Percentiles rank a stretch among this genome's conserved stretches.
Evolutionary conservation across 2,113 vertebrate species (phyloP).

Genomic region (Eidolon helvum): DNA sequence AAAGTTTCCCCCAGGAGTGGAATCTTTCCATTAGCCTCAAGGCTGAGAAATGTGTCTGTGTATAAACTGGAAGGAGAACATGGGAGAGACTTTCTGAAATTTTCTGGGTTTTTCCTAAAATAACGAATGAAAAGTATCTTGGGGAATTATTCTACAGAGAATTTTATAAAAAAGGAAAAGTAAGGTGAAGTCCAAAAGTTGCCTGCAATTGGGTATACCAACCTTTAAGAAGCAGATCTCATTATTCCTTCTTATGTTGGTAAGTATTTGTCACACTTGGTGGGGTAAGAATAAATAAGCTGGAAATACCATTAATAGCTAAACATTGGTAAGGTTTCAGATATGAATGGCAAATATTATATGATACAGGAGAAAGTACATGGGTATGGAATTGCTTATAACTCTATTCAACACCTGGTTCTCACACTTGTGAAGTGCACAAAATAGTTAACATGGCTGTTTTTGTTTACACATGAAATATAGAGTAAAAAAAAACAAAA

Average conservation of each 20-base stretch:
- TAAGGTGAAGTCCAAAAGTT: conserved; percentile 48
- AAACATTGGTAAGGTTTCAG: neutral
- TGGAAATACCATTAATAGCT: neutral
- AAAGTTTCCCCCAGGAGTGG: neutral
- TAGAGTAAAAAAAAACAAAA: neutral
- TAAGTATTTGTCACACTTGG: conserved; percentile 46
- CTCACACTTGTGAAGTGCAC: neutral
- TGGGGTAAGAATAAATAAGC: neutral
- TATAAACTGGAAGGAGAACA: neutral
- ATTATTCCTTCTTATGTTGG: conserved; percentile 43
- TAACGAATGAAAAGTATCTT: conserved; percentile 47
- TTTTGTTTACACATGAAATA: neutral
- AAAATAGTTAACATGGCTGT: neutral
- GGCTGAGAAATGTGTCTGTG: neutral
- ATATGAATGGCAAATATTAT: neutral
- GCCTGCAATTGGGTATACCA: conserved; percentile 43
- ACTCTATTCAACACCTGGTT: neutral
- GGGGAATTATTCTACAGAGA: conserved; percentile 44
- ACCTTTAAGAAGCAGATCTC: conserved; percentile 58
- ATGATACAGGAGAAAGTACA: neutral
- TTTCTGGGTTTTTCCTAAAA: neutral
- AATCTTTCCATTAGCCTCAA: conserved; percentile 47
- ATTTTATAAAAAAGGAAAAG: neutral
- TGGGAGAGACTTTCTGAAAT: conserved; percentile 1
- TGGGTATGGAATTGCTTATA: neutral